Evolutionary conservation across 1,140 invertebrate species (phyloP), one percentile per base, ranked within the genome.

Genomic region (Nomia melanderi): DNA sequence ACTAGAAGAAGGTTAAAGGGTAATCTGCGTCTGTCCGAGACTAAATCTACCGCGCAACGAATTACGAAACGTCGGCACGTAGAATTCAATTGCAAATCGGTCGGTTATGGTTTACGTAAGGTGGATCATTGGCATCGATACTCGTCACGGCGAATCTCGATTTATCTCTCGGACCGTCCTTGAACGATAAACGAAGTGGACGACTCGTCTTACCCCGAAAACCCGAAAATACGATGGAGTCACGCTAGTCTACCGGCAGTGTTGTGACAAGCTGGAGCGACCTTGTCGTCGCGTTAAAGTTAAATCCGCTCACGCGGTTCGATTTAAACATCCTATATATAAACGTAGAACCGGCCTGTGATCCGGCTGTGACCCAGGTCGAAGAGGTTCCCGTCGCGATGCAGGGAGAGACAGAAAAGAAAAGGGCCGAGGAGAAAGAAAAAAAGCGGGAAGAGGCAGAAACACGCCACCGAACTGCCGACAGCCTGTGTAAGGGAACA

Each of bases 251-350:
- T 20, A 36, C 9, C 25, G 17, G 54, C 62, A 64, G 17, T 78
- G 71, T 74, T 78, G 70, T 74, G 77, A 78, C 71, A 78, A 78
- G 59, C 77, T 74, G 62, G 54, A 78, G 62, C 77, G 77, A 78
- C 77, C 77, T 78, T 78, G 71, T 50, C 39, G 44, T 41, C 23
- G 50, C 50, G 63, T 65, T 79, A 67, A 53, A 79, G 29, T 78
- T 78, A 78, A 74, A 64, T 78, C 71, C 77, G 71, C 54, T 74
- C 69, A 57, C 67, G 62, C 60, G 53, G 70, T 74, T 65, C 60
- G 53, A 72, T 77, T 73, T 73, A 78, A 73, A 78, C 69, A 64
- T 64, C 59, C 69, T 78, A 64, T 78, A 64, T 78, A 78, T 78
- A 78, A 78, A 65, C 59, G 36, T 78, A 56, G 47, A 72, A 73